Base-by-base conservation (phyloP, 2,888 invertebrate genomes). In the Physocephala rufipes region DNA sequence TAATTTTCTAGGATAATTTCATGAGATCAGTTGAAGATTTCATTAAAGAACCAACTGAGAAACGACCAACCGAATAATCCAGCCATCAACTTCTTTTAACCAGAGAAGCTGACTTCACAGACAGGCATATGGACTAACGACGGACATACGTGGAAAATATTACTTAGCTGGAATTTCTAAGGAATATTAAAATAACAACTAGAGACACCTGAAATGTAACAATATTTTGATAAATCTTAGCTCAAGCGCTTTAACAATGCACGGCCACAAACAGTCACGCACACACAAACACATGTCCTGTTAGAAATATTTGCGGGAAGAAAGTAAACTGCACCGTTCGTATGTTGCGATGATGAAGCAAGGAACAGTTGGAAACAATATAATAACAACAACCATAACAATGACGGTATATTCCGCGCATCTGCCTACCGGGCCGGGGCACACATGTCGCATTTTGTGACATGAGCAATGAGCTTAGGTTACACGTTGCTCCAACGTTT, bases 151-250 rank as follows among this genome's bases (percentile, higher is more conserved):
- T 9, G 45, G n/a, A 19, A 16, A 30, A 45, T 45, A 28, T 2
- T 16, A 19, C 24, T 24, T 53, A 12, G 26, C 2, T 26, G 26
- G 64, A 53, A 45, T 45, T 61, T 30, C 59, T 66, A 67, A 72
- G 59, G 51, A 61, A 36, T 36, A 58, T 70, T 65, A 65, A 72
- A 74, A 73, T 45, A 62, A 53, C 51, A 36, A 51, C 53, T 36
- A 51, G 16, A 49, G 47, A 51, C 47, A 73, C 75, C 76, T 75
- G 36, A 78, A 78, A 77, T 79, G 77, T 78, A 79, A 78, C 78
- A 79, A 78, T 79, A 79, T 79, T 79, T 78, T 78, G 78, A 78
- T 79, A 79, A 78, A 79, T 78, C 78, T 76, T 75, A 74, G 76
- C 61, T 55, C 67, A 45, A 30, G 16, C 65, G 30, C 43, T 49